A percentile compares a stretch with the other conserved stretches of the same genome.
phyloP scores from a whole-genome alignment of 2,113 vertebrate species.

The Lethenteron reissneri region DNA sequence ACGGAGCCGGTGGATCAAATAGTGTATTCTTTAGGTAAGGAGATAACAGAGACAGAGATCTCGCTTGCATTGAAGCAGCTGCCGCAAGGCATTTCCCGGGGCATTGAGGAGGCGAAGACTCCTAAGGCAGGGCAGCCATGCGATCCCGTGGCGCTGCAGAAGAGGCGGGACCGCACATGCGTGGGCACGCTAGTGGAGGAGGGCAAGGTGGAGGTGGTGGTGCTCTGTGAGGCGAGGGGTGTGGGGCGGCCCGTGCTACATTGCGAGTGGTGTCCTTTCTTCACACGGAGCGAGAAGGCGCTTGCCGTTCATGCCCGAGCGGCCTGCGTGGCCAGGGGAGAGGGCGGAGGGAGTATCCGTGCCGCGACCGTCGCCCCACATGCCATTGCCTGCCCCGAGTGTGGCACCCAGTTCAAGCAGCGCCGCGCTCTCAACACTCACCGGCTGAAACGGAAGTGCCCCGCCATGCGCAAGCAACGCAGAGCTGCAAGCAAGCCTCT shows the following conservation, averaged over 20 bases:
- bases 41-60: no score
- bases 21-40: no score
- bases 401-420: constrained; percentile 57
- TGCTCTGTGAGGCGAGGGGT: constrained; percentile 24
- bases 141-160: constrained; percentile 15
- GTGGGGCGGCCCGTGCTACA: constrained; percentile 26
- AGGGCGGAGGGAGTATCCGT: not conserved
- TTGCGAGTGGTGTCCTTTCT: constrained; percentile 42
- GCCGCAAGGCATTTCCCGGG: no score
- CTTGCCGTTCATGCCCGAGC: constrained; percentile 33
- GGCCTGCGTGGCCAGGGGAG: constrained; percentile 29
- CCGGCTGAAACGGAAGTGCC: constrained; percentile 37
- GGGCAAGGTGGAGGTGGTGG: constrained; percentile 67
- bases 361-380: no score
- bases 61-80: no score
- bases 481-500: not conserved
- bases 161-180: constrained; percentile 60
- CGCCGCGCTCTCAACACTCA: constrained; percentile 54
- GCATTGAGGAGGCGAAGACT: no score
- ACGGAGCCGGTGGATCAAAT: no score
- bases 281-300: constrained; percentile 37
- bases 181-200: constrained; percentile 54
- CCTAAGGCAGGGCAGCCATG: no score
- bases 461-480: constrained; percentile 18
- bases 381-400: constrained; percentile 29